Evolutionary conservation across 2,113 vertebrate species (phyloP).

Genomic region (Zosterops lateralis): DNA sequence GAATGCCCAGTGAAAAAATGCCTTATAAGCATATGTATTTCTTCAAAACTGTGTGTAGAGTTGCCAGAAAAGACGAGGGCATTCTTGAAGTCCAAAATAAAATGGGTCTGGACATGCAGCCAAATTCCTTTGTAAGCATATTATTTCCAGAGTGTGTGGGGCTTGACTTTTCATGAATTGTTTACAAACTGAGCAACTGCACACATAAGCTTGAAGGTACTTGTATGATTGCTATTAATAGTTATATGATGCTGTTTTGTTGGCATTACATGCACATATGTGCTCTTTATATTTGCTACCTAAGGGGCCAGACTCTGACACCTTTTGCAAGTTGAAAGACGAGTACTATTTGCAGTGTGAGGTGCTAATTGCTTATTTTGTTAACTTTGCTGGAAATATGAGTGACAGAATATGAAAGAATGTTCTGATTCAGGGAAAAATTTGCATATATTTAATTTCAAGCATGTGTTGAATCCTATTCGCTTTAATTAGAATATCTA

Average conservation of each 20-base stretch:
- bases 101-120: fast-evolving
- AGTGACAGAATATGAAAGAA: constrained; percentile 38
- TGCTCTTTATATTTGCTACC: constrained; percentile 5
- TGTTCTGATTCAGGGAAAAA: constrained; percentile 53
- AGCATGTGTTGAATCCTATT: constrained; percentile 3
- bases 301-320: not conserved
- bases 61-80: not conserved
- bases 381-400: constrained; percentile 39
- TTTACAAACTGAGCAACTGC: not conserved
- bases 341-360: constrained; percentile 10
- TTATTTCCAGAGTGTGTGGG: fast-evolving
- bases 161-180: not conserved
- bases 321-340: constrained; percentile 10
- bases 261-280: not conserved
- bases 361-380: constrained; percentile 53
- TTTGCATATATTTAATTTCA: constrained; percentile 37
- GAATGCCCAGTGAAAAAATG: not conserved
- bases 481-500: constrained; percentile 19
- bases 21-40: not conserved
- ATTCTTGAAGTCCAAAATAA: not conserved
- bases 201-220: not conserved
- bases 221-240: not conserved
- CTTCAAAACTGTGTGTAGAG: not conserved
- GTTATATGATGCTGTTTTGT: not conserved
- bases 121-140: not conserved